These are phyloP conservation scores for Ageneiosus marmoratus DNA, from an alignment of 2,113 vertebrate species.

Conservation along the genomic window DNA sequence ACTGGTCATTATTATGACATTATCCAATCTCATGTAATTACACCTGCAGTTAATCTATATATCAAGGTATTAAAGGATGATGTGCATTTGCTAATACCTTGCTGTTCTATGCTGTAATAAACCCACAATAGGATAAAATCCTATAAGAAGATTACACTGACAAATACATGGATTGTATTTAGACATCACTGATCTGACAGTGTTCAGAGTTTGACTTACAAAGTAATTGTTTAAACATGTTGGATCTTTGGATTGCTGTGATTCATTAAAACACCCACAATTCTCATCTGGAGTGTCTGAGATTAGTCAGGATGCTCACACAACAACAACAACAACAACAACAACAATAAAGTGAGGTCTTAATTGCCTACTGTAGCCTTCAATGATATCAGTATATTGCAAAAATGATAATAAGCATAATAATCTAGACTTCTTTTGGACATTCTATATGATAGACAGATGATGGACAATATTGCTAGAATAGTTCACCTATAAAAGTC, in stretches of 20 bases:
- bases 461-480: slow-evolving; percentile 5
- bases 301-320: slow-evolving; percentile 6
- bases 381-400: background rate
- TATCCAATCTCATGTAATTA: slow-evolving; percentile 26
- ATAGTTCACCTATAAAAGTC: background rate
- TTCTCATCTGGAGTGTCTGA: background rate
- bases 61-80: slow-evolving; percentile 9
- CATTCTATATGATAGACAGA: background rate
- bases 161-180: background rate
- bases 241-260: background rate
- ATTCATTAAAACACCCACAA: slow-evolving; percentile 4
- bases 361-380: too few relatives aligned
- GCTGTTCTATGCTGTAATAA: background rate
- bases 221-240: background rate
- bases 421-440: background rate
- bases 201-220: background rate
- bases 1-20: slow-evolving; percentile 20
- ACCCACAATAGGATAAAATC: background rate
- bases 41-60: background rate
- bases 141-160: background rate
- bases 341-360: background rate
- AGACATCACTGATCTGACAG: background rate
- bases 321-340: background rate
- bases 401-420: background rate
- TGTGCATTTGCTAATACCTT: background rate